These are phyloP conservation scores for Coracias cyanogaster DNA, from an alignment of 2,797 vertebrate species.

Conservation along the genomic window DNA sequence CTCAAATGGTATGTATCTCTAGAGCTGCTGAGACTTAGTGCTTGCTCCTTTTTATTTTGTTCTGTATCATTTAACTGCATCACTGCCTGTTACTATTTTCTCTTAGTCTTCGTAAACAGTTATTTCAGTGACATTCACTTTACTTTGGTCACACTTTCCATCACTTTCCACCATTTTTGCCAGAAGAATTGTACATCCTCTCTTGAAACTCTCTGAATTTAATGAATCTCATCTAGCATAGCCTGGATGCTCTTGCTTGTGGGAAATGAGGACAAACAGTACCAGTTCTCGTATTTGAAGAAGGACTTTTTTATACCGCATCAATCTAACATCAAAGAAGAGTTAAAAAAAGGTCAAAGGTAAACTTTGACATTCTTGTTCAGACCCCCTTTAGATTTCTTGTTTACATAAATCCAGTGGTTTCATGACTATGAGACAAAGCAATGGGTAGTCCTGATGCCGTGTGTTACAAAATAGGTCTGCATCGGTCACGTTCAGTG, in stretches of 20 bases:
- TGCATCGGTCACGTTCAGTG: not conserved
- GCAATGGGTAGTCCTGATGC: not conserved
- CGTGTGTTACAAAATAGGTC: not conserved
- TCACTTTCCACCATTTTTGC: not conserved
- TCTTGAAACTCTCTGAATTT: not conserved
- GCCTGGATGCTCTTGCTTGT: not conserved
- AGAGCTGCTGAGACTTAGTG: not conserved
- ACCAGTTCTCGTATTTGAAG: not conserved
- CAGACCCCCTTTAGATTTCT: not conserved
- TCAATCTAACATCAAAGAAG: not conserved
- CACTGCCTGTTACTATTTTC: not conserved
- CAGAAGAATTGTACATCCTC: not conserved
- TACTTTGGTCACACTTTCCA: not conserved
- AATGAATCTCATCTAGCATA: not conserved
- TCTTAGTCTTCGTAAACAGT: not conserved
- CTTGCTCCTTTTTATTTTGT: not conserved
- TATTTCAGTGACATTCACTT: not conserved
- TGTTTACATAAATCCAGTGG: not conserved
- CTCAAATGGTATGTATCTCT: not conserved
- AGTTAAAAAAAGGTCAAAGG: not conserved
- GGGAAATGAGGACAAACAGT: not conserved
- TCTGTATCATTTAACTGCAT: not conserved
- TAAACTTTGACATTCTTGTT: not conserved
- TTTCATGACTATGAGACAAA: conserved; percentile 1
- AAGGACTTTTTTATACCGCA: not conserved